These are phyloP conservation scores for Palloptera scutellata DNA, from an alignment of 2,888 invertebrate genomes.

Conservation along the genomic window DNA sequence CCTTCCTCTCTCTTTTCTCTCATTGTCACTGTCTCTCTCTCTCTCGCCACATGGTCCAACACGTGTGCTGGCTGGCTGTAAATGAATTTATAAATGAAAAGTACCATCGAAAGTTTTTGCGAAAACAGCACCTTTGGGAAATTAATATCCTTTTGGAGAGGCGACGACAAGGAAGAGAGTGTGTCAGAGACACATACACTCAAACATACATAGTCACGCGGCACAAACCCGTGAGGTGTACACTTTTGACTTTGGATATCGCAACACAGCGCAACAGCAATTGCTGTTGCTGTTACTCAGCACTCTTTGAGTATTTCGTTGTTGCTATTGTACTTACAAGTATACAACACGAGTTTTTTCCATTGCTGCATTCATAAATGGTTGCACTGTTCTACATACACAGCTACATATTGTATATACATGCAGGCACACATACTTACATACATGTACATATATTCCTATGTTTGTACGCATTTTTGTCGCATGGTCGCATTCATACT, in stretches of 20 bases:
- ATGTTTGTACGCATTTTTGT: no score
- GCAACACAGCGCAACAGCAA: background rate
- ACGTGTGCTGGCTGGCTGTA: no score
- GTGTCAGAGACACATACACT: constrained; percentile 6
- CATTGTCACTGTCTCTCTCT: no score
- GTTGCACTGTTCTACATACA: constrained; percentile 48
- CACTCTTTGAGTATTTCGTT: background rate
- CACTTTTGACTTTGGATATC: constrained; percentile 34
- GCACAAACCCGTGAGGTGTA: constrained; percentile 48
- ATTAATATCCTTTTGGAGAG: constrained; percentile 57
- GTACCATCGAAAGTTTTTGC: background rate
- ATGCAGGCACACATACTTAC: constrained; percentile 15
- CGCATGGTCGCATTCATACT: no score
- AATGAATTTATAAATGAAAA: no score
- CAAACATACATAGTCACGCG: constrained; percentile 49
- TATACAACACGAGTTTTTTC: constrained; percentile 15
- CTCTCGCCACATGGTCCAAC: no score
- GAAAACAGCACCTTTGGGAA: constrained; percentile 59
- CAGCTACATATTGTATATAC: constrained; percentile 45
- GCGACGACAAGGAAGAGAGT: no score
- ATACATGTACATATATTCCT: no score
- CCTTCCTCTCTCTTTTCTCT: no score
- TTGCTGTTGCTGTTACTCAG: constrained; percentile 20
- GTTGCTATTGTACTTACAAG: background rate
- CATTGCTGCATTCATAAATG: constrained; percentile 26